Evolutionary conservation across 2,888 invertebrate genomes (phyloP), one percentile per base, ranked within the genome.

Genomic region (Neocrepidodera transversa): DNA sequence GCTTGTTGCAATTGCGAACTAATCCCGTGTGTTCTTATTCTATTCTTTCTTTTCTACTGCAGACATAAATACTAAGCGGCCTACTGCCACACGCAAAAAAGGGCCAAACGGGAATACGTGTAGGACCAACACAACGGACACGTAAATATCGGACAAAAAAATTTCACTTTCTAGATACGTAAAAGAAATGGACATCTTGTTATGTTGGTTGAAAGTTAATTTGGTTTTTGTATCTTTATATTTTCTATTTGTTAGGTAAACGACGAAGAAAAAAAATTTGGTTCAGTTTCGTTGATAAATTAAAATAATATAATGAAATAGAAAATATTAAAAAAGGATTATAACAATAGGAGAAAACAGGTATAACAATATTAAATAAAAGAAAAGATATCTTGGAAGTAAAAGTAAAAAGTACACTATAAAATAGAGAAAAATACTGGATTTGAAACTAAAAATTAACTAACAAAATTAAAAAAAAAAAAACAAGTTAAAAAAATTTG

Each of bases 31-130:
- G 74, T 75, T 76, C 74, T 74, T 77, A 75, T 76, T 23, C 23
- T 23, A 23, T 23, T 78, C 77, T 77, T 76, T 74, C 72, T 72
- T 52, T 58, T 56, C 52, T 71, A 60, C 71, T 67, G 68, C 73
- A 72, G 72, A 76, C 76, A 76, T 77, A 78, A 78, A 76, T 78
- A 78, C 74, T 69, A 71, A 52, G 71, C 71, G 65, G 72, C 71
- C 72, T 71, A 72, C 67, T 63, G 68, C 70, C 14, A 16, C 2
- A 43, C 70, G 67, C 64, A 73, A 72, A 75, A 73, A 69, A 60
- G 61, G 66, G 58, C 13, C 38, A 17, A 49, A 56, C 40, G 35
- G 49, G 40, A 55, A 48, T 51, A 28, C n/a, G 20, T 60, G 30
- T 11, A 14, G 32, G 18, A 36, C 43, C 58, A 10, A 42, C 30